Conservation (phyloP, 2,797 vertebrate genomes). For the Diglossa cyanea region DNA sequence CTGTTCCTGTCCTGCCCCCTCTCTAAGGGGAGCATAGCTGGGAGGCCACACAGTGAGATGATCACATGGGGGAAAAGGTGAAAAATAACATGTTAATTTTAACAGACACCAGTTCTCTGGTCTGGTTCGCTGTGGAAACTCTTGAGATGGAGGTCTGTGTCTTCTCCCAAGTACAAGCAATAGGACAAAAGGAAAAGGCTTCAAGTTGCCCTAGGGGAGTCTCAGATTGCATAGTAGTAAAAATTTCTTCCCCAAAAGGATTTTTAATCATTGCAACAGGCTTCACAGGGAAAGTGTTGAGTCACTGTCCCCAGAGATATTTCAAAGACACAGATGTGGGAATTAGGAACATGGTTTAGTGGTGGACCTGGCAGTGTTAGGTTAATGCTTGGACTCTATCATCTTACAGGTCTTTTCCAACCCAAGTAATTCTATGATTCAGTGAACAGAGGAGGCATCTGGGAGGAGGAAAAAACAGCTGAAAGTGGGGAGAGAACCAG, state of each 20-base stretch:
- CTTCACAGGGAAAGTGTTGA: not conserved
- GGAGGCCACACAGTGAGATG: not conserved
- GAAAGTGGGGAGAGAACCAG: not conserved
- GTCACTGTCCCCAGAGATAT: not conserved
- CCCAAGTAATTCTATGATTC: not conserved
- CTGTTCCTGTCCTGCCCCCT: not conserved
- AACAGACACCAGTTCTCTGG: not conserved
- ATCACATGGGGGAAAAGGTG: not conserved
- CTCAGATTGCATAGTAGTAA: not conserved
- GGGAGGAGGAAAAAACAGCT: not conserved
- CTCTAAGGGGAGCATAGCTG: not conserved
- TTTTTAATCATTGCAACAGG: not conserved
- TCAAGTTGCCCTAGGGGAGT: not conserved
- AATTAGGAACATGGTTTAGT: not conserved
- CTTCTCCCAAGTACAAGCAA: not conserved
- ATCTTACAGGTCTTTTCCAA: not conserved
- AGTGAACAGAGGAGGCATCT: not conserved
- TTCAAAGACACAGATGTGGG: not conserved
- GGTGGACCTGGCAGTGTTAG: not conserved
- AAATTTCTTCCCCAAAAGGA: not conserved
- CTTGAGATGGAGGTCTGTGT: not conserved
- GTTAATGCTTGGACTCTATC: not conserved
- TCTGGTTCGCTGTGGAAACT: not conserved
- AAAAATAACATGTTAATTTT: not conserved
- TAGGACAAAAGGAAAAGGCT: not conserved